A percentile compares a stretch with the other conserved stretches of the same genome.
Conservation (phyloP, 2,888 invertebrate genomes). For the Thera obeliscata region DNA sequence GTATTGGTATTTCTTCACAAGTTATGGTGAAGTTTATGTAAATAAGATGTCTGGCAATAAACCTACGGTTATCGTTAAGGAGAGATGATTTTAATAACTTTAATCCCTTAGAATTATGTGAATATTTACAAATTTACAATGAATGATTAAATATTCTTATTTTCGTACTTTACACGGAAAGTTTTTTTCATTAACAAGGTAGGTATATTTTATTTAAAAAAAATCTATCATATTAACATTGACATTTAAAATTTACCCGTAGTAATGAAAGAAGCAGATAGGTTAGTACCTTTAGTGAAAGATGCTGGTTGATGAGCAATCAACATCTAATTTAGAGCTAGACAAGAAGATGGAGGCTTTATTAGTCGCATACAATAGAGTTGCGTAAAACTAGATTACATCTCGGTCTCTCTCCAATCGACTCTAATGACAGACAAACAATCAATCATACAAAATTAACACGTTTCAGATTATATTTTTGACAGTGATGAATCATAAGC, state of each 20-base stretch:
- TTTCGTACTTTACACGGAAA: too few relatives aligned
- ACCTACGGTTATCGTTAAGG: slow-evolving; percentile 43
- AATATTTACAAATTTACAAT: too few relatives aligned
- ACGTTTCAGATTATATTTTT: slow-evolving; percentile 78
- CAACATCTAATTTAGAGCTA: slow-evolving; percentile 51
- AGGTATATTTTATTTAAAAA: too few relatives aligned
- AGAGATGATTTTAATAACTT: background rate
- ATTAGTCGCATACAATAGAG: slow-evolving; percentile 61
- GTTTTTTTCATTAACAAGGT: too few relatives aligned
- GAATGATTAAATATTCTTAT: too few relatives aligned
- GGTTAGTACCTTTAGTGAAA: slow-evolving; percentile 21
- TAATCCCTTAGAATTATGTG: too few relatives aligned
- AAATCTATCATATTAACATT: too few relatives aligned
- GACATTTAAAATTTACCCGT: too few relatives aligned
- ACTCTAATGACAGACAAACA: slow-evolving; percentile 72
- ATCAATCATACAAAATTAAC: slow-evolving; percentile 84
- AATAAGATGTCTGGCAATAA: slow-evolving; percentile 13
- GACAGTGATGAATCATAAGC: slow-evolving; percentile 84
- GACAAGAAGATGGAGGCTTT: slow-evolving; percentile 46
- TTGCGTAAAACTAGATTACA: slow-evolving; percentile 81
- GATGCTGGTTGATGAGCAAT: slow-evolving; percentile 55
- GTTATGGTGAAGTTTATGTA: slow-evolving; percentile 29
- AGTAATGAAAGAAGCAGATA: background rate
- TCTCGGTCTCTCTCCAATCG: slow-evolving; percentile 53
- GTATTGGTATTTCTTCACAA: slow-evolving; percentile 19